Evolutionary conservation across 1,140 invertebrate species (phyloP).

Genomic region (Calosoma granatense): DNA sequence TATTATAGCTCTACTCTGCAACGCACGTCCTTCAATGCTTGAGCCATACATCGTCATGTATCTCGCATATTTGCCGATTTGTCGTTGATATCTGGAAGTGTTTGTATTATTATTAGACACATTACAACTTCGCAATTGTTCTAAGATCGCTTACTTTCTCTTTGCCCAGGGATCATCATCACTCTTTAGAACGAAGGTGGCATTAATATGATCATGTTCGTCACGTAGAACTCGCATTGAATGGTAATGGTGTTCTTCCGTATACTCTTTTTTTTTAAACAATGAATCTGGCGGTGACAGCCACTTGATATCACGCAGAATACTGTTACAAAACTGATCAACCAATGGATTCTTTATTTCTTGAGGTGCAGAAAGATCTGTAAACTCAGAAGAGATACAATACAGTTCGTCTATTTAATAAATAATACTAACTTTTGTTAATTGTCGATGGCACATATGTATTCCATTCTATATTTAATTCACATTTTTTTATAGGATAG

Average conservation of each 20-base stretch:
- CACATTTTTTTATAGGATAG: background rate
- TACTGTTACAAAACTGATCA: background rate
- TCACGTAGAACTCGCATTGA: background rate
- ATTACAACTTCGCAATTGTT: too few species aligned
- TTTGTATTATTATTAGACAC: too few species aligned
- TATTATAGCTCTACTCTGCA: slow-evolving; percentile 11
- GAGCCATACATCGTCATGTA: slow-evolving; percentile 18
- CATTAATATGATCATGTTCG: background rate
- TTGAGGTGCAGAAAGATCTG: too few species aligned
- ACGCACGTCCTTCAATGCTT: slow-evolving; percentile 18
- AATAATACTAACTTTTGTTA: background rate
- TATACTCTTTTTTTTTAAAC: background rate
- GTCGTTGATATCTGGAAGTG: slow-evolving; percentile 8
- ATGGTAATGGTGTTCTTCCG: background rate
- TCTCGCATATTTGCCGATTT: background rate
- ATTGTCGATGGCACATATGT: background rate
- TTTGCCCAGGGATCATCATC: background rate
- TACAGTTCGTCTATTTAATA: too few species aligned
- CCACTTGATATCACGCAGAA: background rate
- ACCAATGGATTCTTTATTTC: background rate
- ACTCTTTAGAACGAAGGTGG: background rate
- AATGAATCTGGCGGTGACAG: background rate
- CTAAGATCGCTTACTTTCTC: background rate
- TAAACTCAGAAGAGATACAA: too few species aligned
- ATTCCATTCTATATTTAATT: background rate